phyloP scores from a whole-genome alignment of 2,113 vertebrate genomes.

The Ornithorhynchus anatinus region DNA sequence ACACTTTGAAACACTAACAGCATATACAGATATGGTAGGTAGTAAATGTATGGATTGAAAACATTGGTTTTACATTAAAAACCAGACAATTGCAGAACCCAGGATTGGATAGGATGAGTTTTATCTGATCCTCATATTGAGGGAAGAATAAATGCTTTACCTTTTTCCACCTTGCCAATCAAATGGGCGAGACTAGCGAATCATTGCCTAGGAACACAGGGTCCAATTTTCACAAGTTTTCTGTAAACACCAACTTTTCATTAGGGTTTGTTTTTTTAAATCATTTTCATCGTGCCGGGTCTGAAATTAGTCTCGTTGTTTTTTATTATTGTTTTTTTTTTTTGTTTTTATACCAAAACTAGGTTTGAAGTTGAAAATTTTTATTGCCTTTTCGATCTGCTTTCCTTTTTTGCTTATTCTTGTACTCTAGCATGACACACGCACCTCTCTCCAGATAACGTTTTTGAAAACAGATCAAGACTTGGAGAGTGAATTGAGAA shows the following conservation, averaged over 20 bases:
- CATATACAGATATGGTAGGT: constrained; percentile 10
- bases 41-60: constrained; percentile 11
- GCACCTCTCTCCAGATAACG: constrained; percentile 62
- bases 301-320: constrained; percentile 46
- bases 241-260: constrained; percentile 46
- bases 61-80: constrained; percentile 26
- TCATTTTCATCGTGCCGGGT: constrained; percentile 45
- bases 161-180: constrained; percentile 36
- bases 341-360: constrained; percentile 47
- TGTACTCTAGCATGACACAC: constrained; percentile 66
- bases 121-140: constrained; percentile 29
- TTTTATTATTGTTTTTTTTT: constrained; percentile 56
- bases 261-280: constrained; percentile 55
- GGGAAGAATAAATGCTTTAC: constrained; percentile 18
- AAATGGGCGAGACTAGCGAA: constrained; percentile 48
- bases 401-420: constrained; percentile 56
- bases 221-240: constrained; percentile 67
- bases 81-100: constrained; percentile 44
- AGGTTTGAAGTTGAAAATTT: constrained; percentile 48
- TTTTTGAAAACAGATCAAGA: constrained; percentile 51
- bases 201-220: constrained; percentile 55
- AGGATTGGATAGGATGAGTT: constrained; percentile 25
- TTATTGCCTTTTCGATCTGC: constrained; percentile 41
- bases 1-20: constrained; percentile 34
- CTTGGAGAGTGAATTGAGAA: constrained; percentile 59